A percentile compares a stretch with the other conserved stretches of the same genome.
Evolutionary conservation across 2,113 vertebrate genomes (phyloP).

Genomic region (Pachyramphus minor): DNA sequence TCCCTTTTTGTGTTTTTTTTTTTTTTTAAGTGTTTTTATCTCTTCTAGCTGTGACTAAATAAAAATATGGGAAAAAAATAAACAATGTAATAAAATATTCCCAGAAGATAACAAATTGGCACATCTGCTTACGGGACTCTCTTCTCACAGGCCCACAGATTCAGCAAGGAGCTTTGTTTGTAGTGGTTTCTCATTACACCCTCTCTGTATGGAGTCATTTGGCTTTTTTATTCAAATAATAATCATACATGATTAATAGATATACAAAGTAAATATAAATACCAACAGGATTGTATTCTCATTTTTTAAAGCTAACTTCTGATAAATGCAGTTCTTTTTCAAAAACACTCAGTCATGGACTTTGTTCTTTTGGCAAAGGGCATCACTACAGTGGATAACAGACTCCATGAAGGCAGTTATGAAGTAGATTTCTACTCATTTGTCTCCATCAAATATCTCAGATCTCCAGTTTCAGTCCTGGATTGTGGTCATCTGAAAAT

Average conservation of each 20-base stretch:
- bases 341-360: background rate
- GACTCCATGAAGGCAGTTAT: background rate
- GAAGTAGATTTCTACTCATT: background rate
- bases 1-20: rapidly evolving
- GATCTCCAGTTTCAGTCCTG: background rate
- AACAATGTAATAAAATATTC: background rate
- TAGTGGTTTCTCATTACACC: background rate
- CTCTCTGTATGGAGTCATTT: background rate
- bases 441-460: background rate
- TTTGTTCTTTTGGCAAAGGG: background rate
- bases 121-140: background rate
- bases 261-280: background rate
- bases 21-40: background rate
- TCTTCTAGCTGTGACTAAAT: background rate
- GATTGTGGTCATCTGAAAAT: background rate
- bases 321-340: background rate
- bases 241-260: background rate
- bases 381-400: background rate
- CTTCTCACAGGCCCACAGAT: background rate
- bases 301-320: background rate
- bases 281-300: rapidly evolving
- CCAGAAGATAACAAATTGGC: background rate
- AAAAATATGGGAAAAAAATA: background rate
- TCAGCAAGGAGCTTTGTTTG: background rate
- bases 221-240: background rate